Conservation (phyloP, 2,888 invertebrate species). For the Andricus curvator region DNA sequence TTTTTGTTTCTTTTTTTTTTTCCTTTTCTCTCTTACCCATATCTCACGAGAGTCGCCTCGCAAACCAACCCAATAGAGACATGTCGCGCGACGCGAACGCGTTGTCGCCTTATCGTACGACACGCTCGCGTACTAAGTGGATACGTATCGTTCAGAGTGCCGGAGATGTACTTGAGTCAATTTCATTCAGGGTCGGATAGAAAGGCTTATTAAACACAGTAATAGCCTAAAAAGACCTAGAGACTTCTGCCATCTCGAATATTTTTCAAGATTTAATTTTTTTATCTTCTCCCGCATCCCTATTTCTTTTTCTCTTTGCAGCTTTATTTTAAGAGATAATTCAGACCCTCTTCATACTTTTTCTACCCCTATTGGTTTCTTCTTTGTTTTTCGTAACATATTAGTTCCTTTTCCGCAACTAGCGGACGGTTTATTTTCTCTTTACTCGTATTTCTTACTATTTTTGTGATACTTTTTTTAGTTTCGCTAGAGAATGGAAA, state of each 20-base stretch:
- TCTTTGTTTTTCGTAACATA: conserved; percentile 37
- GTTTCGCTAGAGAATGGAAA: background rate
- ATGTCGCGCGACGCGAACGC: conserved; percentile 21
- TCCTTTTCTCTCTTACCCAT: background rate
- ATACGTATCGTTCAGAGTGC: conserved; percentile 4
- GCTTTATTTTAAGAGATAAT: conserved; percentile 16
- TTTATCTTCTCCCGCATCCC: conserved; percentile 9
- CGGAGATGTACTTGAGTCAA: conserved; percentile 30
- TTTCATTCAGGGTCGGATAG: conserved; percentile 6
- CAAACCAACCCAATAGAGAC: conserved; percentile 21
- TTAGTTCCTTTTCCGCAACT: conserved; percentile 32
- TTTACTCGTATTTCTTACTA: conserved; percentile 7
- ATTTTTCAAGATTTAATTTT: background rate
- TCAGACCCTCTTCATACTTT: conserved; percentile 28
- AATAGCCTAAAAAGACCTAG: background rate
- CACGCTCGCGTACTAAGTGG: conserved; percentile 39
- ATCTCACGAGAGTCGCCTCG: conserved; percentile 15
- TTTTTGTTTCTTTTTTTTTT: background rate
- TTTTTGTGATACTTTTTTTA: conserved; percentile 5
- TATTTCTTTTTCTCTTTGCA: background rate
- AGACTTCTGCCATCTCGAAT: background rate
- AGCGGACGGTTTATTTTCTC: conserved; percentile 12
- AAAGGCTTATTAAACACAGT: conserved; percentile 8
- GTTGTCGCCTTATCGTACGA: conserved; percentile 36
- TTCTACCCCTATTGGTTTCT: conserved; percentile 8